These are phyloP conservation scores for Argyresthia goedartella DNA, from an alignment of 2,888 invertebrate genomes.

Conservation along the genomic window DNA sequence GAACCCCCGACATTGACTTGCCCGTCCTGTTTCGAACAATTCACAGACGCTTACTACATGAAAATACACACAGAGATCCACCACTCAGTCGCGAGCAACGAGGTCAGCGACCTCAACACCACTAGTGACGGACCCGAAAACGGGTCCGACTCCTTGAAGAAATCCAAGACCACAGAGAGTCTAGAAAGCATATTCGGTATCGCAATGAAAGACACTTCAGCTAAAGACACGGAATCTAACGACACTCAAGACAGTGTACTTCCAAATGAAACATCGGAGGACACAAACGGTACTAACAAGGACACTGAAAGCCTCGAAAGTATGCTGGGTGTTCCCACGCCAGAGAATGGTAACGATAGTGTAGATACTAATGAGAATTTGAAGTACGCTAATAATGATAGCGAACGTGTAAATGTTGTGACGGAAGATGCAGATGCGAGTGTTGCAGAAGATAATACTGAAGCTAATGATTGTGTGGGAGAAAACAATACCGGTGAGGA, in stretches of 20 bases:
- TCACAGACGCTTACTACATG: conserved; percentile 29
- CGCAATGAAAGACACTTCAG: neutral
- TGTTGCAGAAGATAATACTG: neutral
- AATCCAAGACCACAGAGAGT: too few species aligned
- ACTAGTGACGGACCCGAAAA: neutral
- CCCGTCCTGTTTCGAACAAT: conserved; percentile 21
- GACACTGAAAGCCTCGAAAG: neutral
- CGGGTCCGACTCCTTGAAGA: too few species aligned
- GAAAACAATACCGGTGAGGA: neutral
- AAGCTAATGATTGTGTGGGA: neutral
- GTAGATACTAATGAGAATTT: neutral
- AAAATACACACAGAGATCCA: conserved; percentile 35
- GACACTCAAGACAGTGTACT: neutral
- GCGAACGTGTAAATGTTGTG: neutral
- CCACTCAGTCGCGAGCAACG: conserved; percentile 11
- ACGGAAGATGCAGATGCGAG: neutral
- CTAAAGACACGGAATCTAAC: neutral
- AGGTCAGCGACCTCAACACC: neutral
- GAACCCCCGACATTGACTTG: conserved; percentile 12
- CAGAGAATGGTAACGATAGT: neutral
- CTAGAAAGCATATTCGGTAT: too few species aligned
- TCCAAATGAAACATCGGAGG: neutral
- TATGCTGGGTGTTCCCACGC: neutral
- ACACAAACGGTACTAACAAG: neutral
- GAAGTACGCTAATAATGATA: neutral